phyloP scores from a whole-genome alignment of 2,113 vertebrate genomes.

The Myiopsitta monachus region DNA sequence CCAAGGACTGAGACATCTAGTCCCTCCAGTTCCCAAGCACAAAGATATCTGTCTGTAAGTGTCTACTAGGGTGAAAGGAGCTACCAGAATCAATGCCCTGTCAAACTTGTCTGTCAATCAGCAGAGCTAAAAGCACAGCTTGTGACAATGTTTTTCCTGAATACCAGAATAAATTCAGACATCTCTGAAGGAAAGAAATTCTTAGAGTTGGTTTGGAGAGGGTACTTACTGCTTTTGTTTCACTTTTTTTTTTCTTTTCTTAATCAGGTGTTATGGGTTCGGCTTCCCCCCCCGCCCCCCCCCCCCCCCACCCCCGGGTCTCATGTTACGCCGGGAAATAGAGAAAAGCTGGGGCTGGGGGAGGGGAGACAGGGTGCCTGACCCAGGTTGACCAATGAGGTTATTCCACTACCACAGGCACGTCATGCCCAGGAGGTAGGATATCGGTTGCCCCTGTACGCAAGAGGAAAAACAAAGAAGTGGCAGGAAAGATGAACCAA shows the following conservation, averaged over 20 bases:
- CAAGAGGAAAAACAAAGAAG: no score
- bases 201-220: not conserved
- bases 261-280: not conserved
- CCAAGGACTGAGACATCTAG: not conserved
- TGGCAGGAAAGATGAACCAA: no score
- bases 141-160: not conserved
- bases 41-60: not conserved
- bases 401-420: no score
- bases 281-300: no score
- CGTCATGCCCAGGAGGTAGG: no score
- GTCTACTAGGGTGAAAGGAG: not conserved
- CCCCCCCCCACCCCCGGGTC: no score
- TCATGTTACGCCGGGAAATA: no score
- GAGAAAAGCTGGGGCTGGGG: no score
- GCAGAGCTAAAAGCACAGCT: not conserved
- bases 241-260: not conserved
- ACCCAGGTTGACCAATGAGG: no score
- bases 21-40: not conserved
- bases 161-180: not conserved
- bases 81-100: not conserved
- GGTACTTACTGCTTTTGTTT: not conserved
- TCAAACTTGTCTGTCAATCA: not conserved
- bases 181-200: not conserved
- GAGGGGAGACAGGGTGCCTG: no score
- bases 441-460: no score